A percentile compares a stretch with the other conserved stretches of the same genome.
These are phyloP conservation scores for Tuberolachnus salignus DNA, from an alignment of 2,888 invertebrate genomes.

Conservation along the genomic window DNA sequence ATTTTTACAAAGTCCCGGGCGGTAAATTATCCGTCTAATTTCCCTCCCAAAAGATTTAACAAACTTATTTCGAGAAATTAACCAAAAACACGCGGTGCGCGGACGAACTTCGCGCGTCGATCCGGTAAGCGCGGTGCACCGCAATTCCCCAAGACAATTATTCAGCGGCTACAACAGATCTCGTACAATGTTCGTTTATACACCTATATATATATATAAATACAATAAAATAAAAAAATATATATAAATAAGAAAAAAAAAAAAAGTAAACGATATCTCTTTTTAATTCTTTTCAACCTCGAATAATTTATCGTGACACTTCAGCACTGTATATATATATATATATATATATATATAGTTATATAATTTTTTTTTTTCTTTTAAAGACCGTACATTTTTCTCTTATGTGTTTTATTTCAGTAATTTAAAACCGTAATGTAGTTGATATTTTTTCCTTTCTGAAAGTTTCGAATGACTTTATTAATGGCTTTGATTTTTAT, in stretches of 20 bases:
- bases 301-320: slow-evolving; percentile 52
- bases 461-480: slow-evolving; percentile 45
- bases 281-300: slow-evolving; percentile 51
- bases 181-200: slow-evolving; percentile 24
- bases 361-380: too few relatives aligned
- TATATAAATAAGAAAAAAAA: too few relatives aligned
- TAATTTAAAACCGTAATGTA: slow-evolving; percentile 44
- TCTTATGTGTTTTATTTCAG: slow-evolving; percentile 48
- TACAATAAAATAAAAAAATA: too few relatives aligned
- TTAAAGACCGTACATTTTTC: slow-evolving; percentile 36
- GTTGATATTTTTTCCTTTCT: slow-evolving; percentile 16
- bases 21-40: slow-evolving; percentile 51
- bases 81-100: slow-evolving; percentile 21
- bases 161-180: slow-evolving; percentile 35
- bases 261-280: slow-evolving; percentile 21
- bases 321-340: slow-evolving; percentile 1
- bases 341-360: too few relatives aligned
- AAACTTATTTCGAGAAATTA: slow-evolving; percentile 52
- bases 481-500: slow-evolving; percentile 42
- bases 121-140: slow-evolving; percentile 32
- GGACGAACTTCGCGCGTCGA: not conserved
- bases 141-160: slow-evolving; percentile 51
- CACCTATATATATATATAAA: too few relatives aligned
- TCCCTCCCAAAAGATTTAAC: slow-evolving; percentile 53
- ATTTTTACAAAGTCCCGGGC: not conserved